Evolutionary conservation across 2,888 invertebrate species (phyloP), one percentile per base, ranked within the genome.

Genomic region (Eulithis prunata): DNA sequence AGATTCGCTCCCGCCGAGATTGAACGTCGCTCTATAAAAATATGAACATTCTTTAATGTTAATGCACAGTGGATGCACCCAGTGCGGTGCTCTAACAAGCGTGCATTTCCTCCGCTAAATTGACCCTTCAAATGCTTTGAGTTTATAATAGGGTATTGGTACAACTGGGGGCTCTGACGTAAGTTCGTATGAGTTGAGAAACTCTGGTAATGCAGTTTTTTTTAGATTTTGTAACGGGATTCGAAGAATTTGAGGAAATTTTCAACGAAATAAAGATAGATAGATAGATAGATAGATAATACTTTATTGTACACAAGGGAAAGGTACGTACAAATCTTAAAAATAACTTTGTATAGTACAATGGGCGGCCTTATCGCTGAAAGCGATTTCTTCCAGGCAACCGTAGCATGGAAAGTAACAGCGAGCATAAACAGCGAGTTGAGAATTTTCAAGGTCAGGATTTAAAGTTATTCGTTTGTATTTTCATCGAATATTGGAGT

Each of bases 41-140:
- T 49, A 21, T 49, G 41, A 57, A 53, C 21, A 58, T 12, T 58
- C 14, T 60, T 60, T 51, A n/a, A 60, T 51, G 56, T 56, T 36
- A 43, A 36, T 11, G 7, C 13, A 32, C 28, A n/a, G 11, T 59
- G 28, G 41, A 59, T 43, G 56, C 43, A 56, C 49, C 21, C 49
- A 49, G 14, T 49, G 51, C 21, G 43, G 11, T 28, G 62, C 59
- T 54, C 62, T 62, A 68, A 67, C 62, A 56, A 64, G 64, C 65
- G 57, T 54, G 63, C 52, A 69, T 64, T 64, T 68, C 67, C 67
- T 66, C 66, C 60, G 66, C 64, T 64, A 70, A 68, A 70, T 70
- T 72, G 72, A 49, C 65, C 65, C 69, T 68, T 70, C 58, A 62
- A 65, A 61, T 64, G 59, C 54, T 55, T 62, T 28, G 66, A 62